Base-by-base conservation (phyloP, 92 coral and sea anemone species). In the Palythoa grandis region DNA sequence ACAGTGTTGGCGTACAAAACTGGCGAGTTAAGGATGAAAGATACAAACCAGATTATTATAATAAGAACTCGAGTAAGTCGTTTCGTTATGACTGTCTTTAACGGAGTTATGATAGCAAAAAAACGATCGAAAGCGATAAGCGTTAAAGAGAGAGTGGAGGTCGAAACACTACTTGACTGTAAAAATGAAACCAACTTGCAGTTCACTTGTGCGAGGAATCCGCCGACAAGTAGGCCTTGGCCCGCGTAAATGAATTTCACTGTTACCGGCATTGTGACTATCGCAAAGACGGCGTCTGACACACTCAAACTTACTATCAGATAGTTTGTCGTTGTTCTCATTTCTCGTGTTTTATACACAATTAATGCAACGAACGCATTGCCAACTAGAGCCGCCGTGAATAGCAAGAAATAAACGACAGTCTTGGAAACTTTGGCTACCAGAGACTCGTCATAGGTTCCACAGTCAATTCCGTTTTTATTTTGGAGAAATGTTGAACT, bases 31-130 rank as follows among this genome's bases (percentile, higher is more conserved):
- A 79, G 38, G 11, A 63, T 17, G 56, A 79, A 63, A 16, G 84
- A 79, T 0, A 39, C 13, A 29, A 79, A 15, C 84, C 84, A 79
- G 72, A 79, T 79, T 1, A 11, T 11, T 9, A 40, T 23, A 19
- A 79, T 79, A 11, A 79, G 50, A n/a, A 60, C 38, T 20, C 84
- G 84, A 10, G 73, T 40, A 48, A 79, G 57, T 17, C 73, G 22
- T 22, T 79, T 79, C 15, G 84, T 79, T 79, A 79, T 63, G 12
- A 79, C 20, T 40, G 72, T 63, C 58, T 79, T 79, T 2, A 79
- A 37, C 52, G 84, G 84, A 19, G 20, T 61, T 11, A 79, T 79
- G 39, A 79, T 79, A 20, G 84, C 84, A 79, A 79, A 79, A 63
- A 61, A 79, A 15, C 84, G 84, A 37, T 79, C 84, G 47, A 65